Evolutionary conservation across 1,140 invertebrate species (phyloP).

Genomic region (Physella acuta): DNA sequence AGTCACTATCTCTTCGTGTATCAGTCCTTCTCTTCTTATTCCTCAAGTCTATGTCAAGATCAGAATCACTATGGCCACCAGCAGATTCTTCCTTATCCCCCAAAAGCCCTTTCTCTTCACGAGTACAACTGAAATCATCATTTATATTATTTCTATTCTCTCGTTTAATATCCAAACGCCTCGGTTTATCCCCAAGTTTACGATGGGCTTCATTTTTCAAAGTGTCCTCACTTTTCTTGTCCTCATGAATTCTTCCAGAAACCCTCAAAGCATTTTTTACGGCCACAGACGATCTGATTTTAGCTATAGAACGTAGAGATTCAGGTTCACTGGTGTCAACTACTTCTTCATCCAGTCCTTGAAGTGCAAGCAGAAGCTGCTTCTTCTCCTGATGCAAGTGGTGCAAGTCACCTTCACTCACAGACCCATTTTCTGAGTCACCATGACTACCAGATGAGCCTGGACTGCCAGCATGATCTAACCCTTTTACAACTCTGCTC

Average conservation of each 20-base stretch:
- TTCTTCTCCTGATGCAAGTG: conserved; percentile 56
- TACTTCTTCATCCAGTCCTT: conserved; percentile 54
- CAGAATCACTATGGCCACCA: conserved; percentile 23
- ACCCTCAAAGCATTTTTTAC: conserved; percentile 8
- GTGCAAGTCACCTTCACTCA: conserved; percentile 49
- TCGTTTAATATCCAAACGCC: neutral
- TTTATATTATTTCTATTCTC: conserved; percentile 1
- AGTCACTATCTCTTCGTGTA: neutral
- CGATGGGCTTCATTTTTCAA: neutral
- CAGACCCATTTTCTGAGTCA: conserved; percentile 50
- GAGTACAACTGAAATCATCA: conserved; percentile 14
- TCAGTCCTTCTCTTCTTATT: conserved; percentile 18
- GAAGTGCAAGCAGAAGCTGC: conserved; percentile 51
- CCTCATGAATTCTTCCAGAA: conserved; percentile 8
- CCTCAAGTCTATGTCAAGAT: conserved; percentile 1
- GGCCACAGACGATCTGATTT: conserved; percentile 24
- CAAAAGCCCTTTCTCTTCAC: conserved; percentile 13
- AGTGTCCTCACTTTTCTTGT: neutral
- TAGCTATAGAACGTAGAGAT: conserved; percentile 27
- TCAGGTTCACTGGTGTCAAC: conserved; percentile 34
- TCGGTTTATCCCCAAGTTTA: neutral
- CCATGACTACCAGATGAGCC: conserved; percentile 44
- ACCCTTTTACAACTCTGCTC: neutral
- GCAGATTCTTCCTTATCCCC: conserved; percentile 13
- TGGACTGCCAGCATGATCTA: conserved; percentile 29